Evolutionary conservation across 2,888 invertebrate species (phyloP).

Genomic region (Conchocele bisecta): DNA sequence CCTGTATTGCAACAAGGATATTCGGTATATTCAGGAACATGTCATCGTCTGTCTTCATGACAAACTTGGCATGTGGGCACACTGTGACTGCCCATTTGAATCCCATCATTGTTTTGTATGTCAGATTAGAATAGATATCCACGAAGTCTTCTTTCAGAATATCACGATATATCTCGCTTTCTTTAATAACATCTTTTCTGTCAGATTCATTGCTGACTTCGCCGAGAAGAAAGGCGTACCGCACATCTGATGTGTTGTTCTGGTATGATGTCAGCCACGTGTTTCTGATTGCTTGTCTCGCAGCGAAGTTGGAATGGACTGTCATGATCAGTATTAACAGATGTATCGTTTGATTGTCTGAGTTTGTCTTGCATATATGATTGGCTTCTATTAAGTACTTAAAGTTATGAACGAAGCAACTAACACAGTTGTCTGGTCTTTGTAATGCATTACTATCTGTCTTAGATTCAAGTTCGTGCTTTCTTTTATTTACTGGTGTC

Average conservation of each 20-base stretch:
- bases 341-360: constrained; percentile 16
- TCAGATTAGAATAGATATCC: constrained; percentile 53
- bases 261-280: constrained; percentile 49
- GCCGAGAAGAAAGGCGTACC: constrained; percentile 60
- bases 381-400: constrained; percentile 42
- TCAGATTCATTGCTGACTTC: background rate
- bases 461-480: too few relatives aligned
- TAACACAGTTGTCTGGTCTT: constrained; percentile 22
- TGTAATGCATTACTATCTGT: background rate
- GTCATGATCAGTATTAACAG: constrained; percentile 49
- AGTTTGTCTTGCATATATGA: constrained; percentile 33
- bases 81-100: constrained; percentile 44
- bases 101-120: constrained; percentile 52
- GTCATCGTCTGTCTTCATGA: constrained; percentile 60
- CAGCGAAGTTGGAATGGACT: constrained; percentile 12
- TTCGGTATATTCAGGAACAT: constrained; percentile 52
- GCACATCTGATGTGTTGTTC: constrained; percentile 40
- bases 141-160: constrained; percentile 46
- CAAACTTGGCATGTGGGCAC: constrained; percentile 42
- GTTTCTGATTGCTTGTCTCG: constrained; percentile 46
- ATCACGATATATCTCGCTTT: constrained; percentile 39
- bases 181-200: constrained; percentile 21
- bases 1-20: too few relatives aligned
- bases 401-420: constrained; percentile 47
- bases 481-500: too few relatives aligned